Conservation (phyloP, 1,140 invertebrate species). For the Orchestia grillus region DNA sequence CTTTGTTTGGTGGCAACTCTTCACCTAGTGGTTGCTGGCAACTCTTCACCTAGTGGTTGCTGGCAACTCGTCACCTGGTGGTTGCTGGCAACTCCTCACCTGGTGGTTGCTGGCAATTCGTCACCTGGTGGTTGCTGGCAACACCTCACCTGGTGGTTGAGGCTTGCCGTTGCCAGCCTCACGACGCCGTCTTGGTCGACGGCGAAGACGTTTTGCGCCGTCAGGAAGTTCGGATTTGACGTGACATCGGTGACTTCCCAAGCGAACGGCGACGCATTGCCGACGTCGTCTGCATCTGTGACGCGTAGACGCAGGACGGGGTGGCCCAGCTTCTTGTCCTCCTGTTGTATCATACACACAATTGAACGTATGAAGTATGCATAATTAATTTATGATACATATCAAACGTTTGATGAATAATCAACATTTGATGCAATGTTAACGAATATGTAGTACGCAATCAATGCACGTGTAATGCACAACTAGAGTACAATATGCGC, state of each 20-base stretch:
- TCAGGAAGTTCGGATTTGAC: slow-evolving; percentile 74
- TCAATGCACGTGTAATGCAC: no score
- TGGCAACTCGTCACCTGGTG: neutral
- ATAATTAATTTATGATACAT: no score
- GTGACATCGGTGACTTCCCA: slow-evolving; percentile 73
- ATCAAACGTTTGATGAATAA: no score
- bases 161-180: slow-evolving; percentile 83
- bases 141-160: slow-evolving; percentile 82
- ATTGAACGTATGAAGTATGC: slow-evolving; percentile 93
- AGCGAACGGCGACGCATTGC: slow-evolving; percentile 91
- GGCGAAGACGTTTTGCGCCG: slow-evolving; percentile 86
- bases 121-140: slow-evolving; percentile 73
- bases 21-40: slow-evolving; percentile 75
- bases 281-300: slow-evolving; percentile 86
- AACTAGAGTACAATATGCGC: no score
- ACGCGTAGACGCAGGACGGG: slow-evolving; percentile 85
- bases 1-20: no score
- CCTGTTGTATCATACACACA: slow-evolving; percentile 70
- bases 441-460: no score
- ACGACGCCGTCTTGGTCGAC: slow-evolving; percentile 88
- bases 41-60: no score
- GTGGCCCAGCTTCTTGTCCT: slow-evolving; percentile 68
- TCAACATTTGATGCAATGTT: no score
- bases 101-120: slow-evolving; percentile 80
- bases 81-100: slow-evolving; percentile 76